Evolutionary conservation across 2,113 vertebrate genomes (phyloP), one percentile per base, ranked within the genome.

Genomic region (Hemiprocne comata): DNA sequence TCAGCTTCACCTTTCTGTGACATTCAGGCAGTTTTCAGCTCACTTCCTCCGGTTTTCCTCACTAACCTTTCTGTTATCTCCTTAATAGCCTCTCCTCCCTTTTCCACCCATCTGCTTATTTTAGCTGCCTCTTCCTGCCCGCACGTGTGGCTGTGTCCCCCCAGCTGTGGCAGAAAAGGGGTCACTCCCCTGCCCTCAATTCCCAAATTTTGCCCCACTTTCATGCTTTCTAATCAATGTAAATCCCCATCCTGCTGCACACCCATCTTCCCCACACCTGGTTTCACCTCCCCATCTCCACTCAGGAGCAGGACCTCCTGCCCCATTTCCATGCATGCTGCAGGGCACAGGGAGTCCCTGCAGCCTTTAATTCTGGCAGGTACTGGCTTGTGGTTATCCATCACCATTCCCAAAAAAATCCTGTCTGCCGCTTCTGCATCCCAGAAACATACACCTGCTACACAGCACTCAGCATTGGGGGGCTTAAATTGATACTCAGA

Each of bases 41-140:
- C 82, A 29, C 40, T 97, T 96, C 96, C 96, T 90, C 66, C 23
- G 64, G 74, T 72, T 91, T 95, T 67, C 89, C 66, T 85, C 94
- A 70, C 90, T 60, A 97, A 95, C 91, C 94, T 95, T 88, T 94
- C 6, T n/a, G 78, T 97, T 97, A 96, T 97, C 96, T 96, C 78
- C 69, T 46, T 33, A 71, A 80, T 24, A 7, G 40, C 79, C 78
- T 93, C 95, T 91, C 95, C 96, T 96, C 94, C 95, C 91, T 95
- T 95, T 94, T 90, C 96, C 95, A 95, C 90, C 93, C 81, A 28
- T 79, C 87, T n/a, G 96, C 94, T 95, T 95, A 87, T 97, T 97
- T 97, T 97, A 95, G 95, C 94, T 93, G 95, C 55, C 33, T 90
- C 88, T 95, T 97, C 96, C 95, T 97, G 94, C 75, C 92, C 1